A percentile compares a stretch with the other conserved stretches of the same genome.
phyloP scores from a whole-genome alignment of 2,888 invertebrate species.

The Morpho achilles region DNA sequence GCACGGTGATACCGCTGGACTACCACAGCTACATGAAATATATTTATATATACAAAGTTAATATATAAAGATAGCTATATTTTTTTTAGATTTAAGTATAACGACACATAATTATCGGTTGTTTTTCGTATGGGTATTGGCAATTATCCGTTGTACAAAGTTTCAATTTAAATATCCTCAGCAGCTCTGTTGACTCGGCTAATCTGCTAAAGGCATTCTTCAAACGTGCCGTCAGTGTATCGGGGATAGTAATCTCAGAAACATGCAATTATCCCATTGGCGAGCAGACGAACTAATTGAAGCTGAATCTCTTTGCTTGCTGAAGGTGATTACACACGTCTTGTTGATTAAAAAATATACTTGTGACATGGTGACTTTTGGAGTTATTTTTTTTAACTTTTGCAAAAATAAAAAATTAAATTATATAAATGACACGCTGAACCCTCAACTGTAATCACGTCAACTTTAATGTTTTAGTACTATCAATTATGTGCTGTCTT shows the following conservation, averaged over 20 bases:
- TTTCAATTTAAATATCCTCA: neutral
- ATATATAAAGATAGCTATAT: too few relatives aligned
- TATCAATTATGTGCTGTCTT: too few relatives aligned
- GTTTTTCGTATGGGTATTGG: neutral
- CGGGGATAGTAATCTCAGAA: conserved; percentile 9
- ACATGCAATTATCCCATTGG: conserved; percentile 28
- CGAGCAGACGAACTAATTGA: conserved; percentile 18
- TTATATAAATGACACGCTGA: too few relatives aligned
- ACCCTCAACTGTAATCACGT: too few relatives aligned
- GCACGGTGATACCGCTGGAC: too few relatives aligned
- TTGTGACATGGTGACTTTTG: neutral
- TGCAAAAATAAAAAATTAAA: too few relatives aligned
- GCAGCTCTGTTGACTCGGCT: neutral
- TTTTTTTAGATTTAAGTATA: too few relatives aligned
- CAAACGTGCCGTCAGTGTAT: neutral
- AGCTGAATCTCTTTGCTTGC: conserved; percentile 5
- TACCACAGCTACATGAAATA: too few relatives aligned
- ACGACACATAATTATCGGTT: neutral
- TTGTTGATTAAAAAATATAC: neutral
- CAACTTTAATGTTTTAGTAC: too few relatives aligned
- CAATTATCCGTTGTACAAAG: neutral
- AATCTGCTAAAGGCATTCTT: neutral
- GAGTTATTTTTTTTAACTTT: too few relatives aligned
- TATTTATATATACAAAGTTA: too few relatives aligned
- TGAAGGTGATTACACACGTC: neutral